These are phyloP conservation scores for Lycia hirtaria DNA, from an alignment of 2,888 invertebrate genomes.

Conservation along the genomic window DNA sequence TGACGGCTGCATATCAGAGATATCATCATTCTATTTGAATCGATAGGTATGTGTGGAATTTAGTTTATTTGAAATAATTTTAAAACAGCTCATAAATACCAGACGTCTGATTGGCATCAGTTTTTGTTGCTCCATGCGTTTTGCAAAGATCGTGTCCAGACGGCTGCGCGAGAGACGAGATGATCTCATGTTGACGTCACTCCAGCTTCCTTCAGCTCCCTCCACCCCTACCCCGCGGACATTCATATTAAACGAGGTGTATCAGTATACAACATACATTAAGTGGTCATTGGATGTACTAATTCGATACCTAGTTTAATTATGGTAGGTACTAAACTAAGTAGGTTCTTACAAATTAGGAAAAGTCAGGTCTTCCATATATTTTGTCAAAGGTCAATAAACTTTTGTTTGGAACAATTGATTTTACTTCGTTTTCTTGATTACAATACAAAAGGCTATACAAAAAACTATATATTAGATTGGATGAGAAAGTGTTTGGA, in stretches of 20 bases:
- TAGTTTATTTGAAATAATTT: background rate
- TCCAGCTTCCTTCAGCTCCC: conserved; percentile 65
- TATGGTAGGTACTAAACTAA: no score
- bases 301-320: no score
- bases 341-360: no score
- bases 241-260: conserved; percentile 29
- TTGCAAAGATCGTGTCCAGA: conserved; percentile 46
- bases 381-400: no score
- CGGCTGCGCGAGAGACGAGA: conserved; percentile 46
- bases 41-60: background rate
- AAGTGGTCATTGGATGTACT: no score
- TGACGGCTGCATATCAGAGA: background rate
- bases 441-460: background rate
- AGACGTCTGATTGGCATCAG: conserved; percentile 17
- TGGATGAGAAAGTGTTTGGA: conserved; percentile 13
- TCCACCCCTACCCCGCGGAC: conserved; percentile 28
- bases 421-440: no score
- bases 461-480: background rate
- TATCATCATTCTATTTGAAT: conserved; percentile 2
- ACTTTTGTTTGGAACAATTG: no score
- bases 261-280: no score
- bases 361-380: no score
- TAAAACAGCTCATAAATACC: conserved; percentile 11
- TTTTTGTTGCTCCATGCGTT: conserved; percentile 25
- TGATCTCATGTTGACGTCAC: conserved; percentile 70